Percentiles rank a stretch among this genome's conserved stretches.
These are phyloP conservation scores for Ferrisia virgata DNA, from an alignment of 2,888 invertebrate species.

Conservation along the genomic window DNA sequence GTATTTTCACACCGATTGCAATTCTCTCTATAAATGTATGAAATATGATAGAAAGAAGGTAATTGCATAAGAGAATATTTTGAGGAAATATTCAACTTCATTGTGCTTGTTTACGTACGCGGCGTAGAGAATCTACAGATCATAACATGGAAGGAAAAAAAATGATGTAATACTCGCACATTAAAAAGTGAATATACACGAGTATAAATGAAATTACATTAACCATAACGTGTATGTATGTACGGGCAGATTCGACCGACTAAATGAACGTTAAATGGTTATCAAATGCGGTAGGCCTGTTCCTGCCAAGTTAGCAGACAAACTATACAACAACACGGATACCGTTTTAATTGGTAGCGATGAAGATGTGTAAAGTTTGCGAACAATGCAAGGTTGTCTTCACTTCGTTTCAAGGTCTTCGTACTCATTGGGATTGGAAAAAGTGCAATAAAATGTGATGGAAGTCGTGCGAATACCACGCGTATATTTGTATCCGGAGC, in stretches of 20 bases:
- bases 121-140: too few relatives aligned
- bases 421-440: not conserved
- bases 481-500: not conserved
- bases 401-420: conserved; percentile 3
- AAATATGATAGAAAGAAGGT: not conserved
- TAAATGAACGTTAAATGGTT: not conserved
- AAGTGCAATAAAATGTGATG: not conserved
- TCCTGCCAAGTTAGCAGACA: not conserved
- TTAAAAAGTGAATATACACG: not conserved
- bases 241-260: not conserved
- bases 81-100: conserved; percentile 27
- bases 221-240: not conserved
- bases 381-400: conserved; percentile 25
- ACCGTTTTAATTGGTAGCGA: conserved; percentile 18
- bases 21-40: not conserved
- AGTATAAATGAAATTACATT: conserved; percentile 1
- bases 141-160: not conserved
- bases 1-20: conserved; percentile 11
- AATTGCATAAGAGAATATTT: conserved; percentile 33
- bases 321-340: not conserved
- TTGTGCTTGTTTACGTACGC: conserved; percentile 7
- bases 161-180: conserved; percentile 30
- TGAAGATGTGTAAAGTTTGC: not conserved
- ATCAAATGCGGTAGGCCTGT: not conserved
- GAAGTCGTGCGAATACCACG: not conserved